Evolutionary conservation across 1,140 invertebrate genomes (phyloP), one percentile per base, ranked within the genome.

Genomic region (Anoplolepis gracilipes): DNA sequence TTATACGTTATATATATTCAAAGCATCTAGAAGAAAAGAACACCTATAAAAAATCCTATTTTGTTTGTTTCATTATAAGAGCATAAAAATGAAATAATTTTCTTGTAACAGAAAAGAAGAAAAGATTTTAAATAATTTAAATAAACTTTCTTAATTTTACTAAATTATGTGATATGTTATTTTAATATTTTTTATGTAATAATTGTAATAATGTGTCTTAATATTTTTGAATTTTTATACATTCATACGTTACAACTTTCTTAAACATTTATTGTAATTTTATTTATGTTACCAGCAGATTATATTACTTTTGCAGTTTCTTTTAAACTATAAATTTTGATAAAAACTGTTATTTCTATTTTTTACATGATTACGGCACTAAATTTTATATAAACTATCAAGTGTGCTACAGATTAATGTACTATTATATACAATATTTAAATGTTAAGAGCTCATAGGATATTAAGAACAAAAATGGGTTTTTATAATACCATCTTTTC

Each of bases 391-490:
- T 16, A 22, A 55, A n/a, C 53, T 59, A 28, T 76, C 25, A 76
- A 62, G 16, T 61, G 39, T 61, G 25, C 25, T 8, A 25, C 19
- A 62, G 22, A 59, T 57, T 59, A 75, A 76, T 16, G 3, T 57
- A 39, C 59, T 33, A n/a, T 59, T 59, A 75, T 61, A 55, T 36
- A 13, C 11, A 16, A 39, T 39, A 62, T 62, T 39, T 62, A 76
- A 16, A 76, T 39, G 7, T 62, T 61, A 62, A 36, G 39, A 77
- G 39, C 39, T 64, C 59, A 53, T 79, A 79, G 7, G 62, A 79
- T 67, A 79, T 67, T 67, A 79, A 79, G 36, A 79, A 28, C 76
- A 49, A 53, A 49, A 69, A 49, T 85, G 33, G 59, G 42, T 25
- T 62, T 62, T 76, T 53, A 36, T 46, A 73, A 46, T 33, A 28